Conservation (phyloP, 2,113 vertebrate genomes). For the Eupsittula cactorum region DNA sequence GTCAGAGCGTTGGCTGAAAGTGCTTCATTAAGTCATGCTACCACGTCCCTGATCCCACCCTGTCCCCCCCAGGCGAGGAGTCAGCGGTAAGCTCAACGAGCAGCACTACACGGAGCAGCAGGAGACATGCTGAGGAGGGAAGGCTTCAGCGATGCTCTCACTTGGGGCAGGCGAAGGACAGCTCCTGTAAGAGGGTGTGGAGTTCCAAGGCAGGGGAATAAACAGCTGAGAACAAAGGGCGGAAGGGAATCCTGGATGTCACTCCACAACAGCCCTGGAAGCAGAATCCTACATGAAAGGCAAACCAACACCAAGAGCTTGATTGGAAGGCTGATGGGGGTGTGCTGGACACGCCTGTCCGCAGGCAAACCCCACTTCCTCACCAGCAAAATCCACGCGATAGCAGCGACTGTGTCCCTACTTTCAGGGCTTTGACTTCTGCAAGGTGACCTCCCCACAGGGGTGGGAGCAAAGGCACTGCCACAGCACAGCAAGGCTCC, state of each 20-base stretch:
- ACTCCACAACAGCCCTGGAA: background rate
- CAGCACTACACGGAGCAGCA: conserved; percentile 45
- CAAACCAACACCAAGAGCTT: background rate
- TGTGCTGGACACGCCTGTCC: background rate
- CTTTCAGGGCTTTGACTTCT: background rate
- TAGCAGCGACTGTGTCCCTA: background rate
- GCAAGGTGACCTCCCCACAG: background rate
- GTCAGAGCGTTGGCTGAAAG: conserved; percentile 69
- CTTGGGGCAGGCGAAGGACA: background rate
- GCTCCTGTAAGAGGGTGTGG: background rate
- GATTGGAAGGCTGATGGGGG: background rate
- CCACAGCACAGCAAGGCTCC: background rate
- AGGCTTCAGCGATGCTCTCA: background rate
- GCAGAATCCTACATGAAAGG: background rate
- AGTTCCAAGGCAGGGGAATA: background rate
- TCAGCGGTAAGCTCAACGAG: conserved; percentile 53
- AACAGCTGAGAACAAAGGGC: conserved; percentile 8
- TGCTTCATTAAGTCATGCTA: conserved; percentile 59
- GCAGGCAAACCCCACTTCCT: background rate
- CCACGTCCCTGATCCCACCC: conserved; percentile 32
- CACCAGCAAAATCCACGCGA: background rate
- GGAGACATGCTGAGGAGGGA: conserved; percentile 23
- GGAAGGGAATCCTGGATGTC: background rate
- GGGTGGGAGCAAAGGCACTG: background rate
- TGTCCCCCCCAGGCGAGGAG: conserved; percentile 52